Conservation (phyloP, 2,888 invertebrate species). For the Brenthis ino region DNA sequence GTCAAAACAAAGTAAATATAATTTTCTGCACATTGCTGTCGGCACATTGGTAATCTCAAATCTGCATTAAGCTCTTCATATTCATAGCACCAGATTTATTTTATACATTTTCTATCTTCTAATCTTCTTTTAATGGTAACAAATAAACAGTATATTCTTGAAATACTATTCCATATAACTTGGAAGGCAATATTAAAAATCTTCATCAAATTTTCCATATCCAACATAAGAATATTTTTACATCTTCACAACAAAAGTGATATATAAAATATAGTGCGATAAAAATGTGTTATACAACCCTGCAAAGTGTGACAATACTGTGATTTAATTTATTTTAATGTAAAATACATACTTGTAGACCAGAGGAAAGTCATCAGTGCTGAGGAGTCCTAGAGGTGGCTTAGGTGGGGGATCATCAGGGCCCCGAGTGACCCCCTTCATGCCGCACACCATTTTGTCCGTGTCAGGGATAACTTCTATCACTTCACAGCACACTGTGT, state of each 20-base stretch:
- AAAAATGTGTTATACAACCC: conserved; percentile 50
- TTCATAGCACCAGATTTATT: background rate
- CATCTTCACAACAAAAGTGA: conserved; percentile 61
- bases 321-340: conserved; percentile 44
- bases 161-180: background rate
- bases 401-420: conserved; percentile 87
- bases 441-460: conserved; percentile 93
- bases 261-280: conserved; percentile 58
- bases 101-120: conserved; percentile 3
- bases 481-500: conserved; percentile 94
- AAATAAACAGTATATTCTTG: background rate
- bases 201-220: background rate
- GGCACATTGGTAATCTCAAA: background rate
- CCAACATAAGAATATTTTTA: conserved; percentile 5
- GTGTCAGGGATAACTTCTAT: conserved; percentile 92
- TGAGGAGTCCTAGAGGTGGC: conserved; percentile 91
- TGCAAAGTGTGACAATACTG: conserved; percentile 65
- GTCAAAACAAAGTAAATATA: conserved; percentile 24
- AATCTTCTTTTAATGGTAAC: background rate
- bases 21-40: conserved; percentile 19
- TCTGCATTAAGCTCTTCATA: background rate
- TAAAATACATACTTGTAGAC: conserved; percentile 89
- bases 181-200: background rate
- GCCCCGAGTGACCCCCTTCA: conserved; percentile 89
- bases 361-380: conserved; percentile 90